Base-by-base conservation (phyloP, 2,113 vertebrate species). In the Podilymbus podiceps region DNA sequence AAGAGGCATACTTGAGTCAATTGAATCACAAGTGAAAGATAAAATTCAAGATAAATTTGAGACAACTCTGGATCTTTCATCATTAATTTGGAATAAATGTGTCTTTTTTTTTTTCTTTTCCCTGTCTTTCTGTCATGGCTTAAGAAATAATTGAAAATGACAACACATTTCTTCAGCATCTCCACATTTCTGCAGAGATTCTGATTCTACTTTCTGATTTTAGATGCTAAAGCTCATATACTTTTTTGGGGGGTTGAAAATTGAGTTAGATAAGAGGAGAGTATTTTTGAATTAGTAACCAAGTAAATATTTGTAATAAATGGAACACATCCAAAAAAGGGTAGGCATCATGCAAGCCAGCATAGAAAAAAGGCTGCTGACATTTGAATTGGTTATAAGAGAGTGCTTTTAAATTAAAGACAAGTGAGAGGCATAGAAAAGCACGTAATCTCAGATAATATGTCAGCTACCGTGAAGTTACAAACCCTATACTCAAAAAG, bases 11-110 rank as follows among this genome's bases (percentile, higher is more conserved):
- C 53, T 53, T 78, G 20, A 85, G 49, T 93, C 52, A 85, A 64
- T 35, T 55, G 67, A 82, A 68, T 85, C 53, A 80, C 33, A 90
- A 93, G 27, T 20, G 14, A 81, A 92, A 90, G 44, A 81, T 33
- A 96, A 91, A 93, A 93, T 85, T 89, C 66, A 64, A 81, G 47
- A 94, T 63, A 50, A 84, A 85, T 89, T 87, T 64, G 30, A 89
- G 38, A 78, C 20, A 87, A 72, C 17, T 83, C 74, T 77, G 19
- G 21, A 67, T 86, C 27, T 77, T 49, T 80, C 22, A 18, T 42
- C 88, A 91, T 25, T 76, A 28, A 56, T 64, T 75, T 79, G 24
- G 23, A 94, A 88, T 33, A 75, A 82, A 67, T 23, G 19, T 83
- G 27, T 38, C 30, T n/a, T n/a, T 5, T 12, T 19, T 21, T 12